Percentiles rank a stretch among this genome's conserved stretches.
These are phyloP conservation scores for Dexiosoma caninum DNA, from an alignment of 2,888 invertebrate genomes.

Conservation along the genomic window DNA sequence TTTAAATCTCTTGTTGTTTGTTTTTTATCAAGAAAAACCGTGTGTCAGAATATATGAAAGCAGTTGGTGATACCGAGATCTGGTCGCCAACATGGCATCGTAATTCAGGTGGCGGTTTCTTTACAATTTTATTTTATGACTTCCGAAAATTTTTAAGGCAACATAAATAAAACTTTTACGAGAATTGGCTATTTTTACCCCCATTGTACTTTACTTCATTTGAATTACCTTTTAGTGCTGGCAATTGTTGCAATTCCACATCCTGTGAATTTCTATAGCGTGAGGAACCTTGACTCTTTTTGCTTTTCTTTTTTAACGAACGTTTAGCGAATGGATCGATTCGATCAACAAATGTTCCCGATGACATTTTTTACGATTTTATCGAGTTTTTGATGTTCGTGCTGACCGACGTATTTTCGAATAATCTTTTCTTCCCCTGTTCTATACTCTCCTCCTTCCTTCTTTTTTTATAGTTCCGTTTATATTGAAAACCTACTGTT, in stretches of 20 bases:
- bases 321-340: conserved; percentile 99
- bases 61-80: too few relatives aligned
- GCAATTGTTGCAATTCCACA: conserved; percentile 97
- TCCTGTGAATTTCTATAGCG: conserved; percentile 98
- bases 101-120: too few relatives aligned
- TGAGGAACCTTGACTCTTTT: conserved; percentile 99
- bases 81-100: too few relatives aligned
- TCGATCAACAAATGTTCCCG: conserved; percentile 97
- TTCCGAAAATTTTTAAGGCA: too few relatives aligned
- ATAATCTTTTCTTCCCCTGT: conserved; percentile 8
- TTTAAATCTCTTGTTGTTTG: too few relatives aligned
- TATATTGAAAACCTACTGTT: conserved; percentile 38
- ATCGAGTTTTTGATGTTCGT: conserved; percentile 52
- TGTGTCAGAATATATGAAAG: too few relatives aligned
- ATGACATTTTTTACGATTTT: conserved; percentile 79
- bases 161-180: too few relatives aligned
- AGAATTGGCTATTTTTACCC: too few relatives aligned
- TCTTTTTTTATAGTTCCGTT: conserved; percentile 16
- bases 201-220: not conserved
- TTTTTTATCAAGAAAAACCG: too few relatives aligned
- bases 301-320: conserved; percentile 98
- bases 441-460: conserved; percentile 11
- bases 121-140: too few relatives aligned
- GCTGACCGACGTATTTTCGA: conserved; percentile 44
- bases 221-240: conserved; percentile 93